phyloP scores from a whole-genome alignment of 2,113 vertebrate species.

The Macquaria australasica region DNA sequence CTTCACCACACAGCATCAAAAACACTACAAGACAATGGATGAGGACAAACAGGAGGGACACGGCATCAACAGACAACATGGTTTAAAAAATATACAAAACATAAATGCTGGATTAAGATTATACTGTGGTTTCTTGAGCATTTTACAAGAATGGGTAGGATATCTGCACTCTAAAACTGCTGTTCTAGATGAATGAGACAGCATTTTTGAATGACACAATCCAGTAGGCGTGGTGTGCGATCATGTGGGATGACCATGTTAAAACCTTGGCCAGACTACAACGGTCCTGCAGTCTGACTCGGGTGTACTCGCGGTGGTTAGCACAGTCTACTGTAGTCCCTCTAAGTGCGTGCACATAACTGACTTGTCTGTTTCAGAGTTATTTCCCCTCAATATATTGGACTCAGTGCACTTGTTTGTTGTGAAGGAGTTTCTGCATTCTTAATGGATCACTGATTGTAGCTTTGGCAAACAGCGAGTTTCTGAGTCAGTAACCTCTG shows the following conservation, averaged over 20 bases:
- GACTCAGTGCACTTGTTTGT: conserved; percentile 7
- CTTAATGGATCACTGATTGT: conserved; percentile 59
- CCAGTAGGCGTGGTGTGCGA: conserved; percentile 2
- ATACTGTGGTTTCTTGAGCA: neutral
- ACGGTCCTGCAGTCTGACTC: conserved; percentile 3
- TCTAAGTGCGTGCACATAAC: conserved; percentile 1
- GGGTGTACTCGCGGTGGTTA: neutral
- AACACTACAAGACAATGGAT: neutral
- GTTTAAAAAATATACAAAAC: neutral
- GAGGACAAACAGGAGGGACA: neutral
- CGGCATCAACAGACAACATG: neutral
- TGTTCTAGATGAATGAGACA: neutral
- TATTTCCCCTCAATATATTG: conserved; percentile 12
- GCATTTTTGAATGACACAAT: conserved; percentile 9
- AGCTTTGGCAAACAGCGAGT: conserved; percentile 50
- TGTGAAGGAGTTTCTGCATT: conserved; percentile 39
- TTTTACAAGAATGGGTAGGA: neutral
- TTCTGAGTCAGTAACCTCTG: conserved; percentile 43
- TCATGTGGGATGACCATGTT: conserved; percentile 1
- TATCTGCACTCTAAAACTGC: neutral
- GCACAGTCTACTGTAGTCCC: neutral
- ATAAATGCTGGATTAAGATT: neutral
- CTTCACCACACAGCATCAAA: conserved; percentile 12
- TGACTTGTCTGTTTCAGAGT: conserved; percentile 15
- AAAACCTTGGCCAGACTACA: conserved; percentile 20